Base-by-base conservation (phyloP, 2,888 invertebrate species). In the Chloromyia formosa region DNA sequence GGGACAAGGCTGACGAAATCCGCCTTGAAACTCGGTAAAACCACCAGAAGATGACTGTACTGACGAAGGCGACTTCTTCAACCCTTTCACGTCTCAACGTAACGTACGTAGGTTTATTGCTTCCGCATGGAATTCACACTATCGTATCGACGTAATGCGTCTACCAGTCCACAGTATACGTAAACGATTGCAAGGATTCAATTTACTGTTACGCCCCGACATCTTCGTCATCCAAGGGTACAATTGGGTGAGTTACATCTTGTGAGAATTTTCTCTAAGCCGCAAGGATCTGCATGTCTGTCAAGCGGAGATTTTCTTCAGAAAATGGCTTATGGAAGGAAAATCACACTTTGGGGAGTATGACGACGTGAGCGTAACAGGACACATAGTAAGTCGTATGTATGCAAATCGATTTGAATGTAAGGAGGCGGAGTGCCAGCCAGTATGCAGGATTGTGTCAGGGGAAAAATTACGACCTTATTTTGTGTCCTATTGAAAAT, bases 231-330 rank as follows among this genome's bases (percentile, higher is more conserved):
- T 49, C 42, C 22, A 66, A 22, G 42, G 49, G 66, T 35, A 35
- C 27, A 35, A 35, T 35, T 35, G 27, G 27, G 27, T 35, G 27
- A 7, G 27, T 35, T 49, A 66, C 45, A 45, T 66, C 66, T 66
- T 42, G 49, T 66, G 66, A 45, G 66, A 66, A 66, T 66, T 49
- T 66, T 45, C 66, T 45, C 10, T 49, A 66, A 66, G 66, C 66
- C 66, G 22, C 66, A 45, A 66, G 66, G 66, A 66, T 66, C 66
- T 66, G 14, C 45, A 35, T 66, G 66, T 66, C 66, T 66, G 66
- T 66, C 66, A 66, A 66, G 66, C 66, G 66, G 66, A 66, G 66
- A 66, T 66, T 66, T 66, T 45, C 66, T 66, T 66, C 66, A 45
- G 27, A 35, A 66, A 66, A 66, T 66, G 45, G 66, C 66, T 66